Base-by-base conservation (phyloP, 2,888 invertebrate genomes). In the Macaria liturata region DNA sequence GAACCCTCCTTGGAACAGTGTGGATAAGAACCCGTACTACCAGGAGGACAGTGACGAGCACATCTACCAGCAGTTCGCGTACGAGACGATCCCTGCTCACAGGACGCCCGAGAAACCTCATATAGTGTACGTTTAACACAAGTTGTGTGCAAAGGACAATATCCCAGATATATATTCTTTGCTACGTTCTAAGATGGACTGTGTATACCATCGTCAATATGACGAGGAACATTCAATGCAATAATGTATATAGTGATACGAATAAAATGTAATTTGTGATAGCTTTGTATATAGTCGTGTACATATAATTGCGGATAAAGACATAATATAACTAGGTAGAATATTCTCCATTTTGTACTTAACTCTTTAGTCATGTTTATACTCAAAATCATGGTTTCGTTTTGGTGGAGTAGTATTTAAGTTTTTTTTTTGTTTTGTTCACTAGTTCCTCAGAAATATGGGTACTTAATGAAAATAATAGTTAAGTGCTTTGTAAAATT, bases 121-220 rank as follows among this genome's bases (percentile, higher is more conserved):
- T 83, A 92, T 93, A 88, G 93, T 93, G 83, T 93, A 93, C 72
- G 93, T 93, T 74, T 93, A 92, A 92, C 91, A 88, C 78, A 89
- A 84, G 80, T 81, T 86, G 82, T 83, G 78, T 70, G 80, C 81
- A 80, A 83, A 80, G 81, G 81, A 88, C 86, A 81, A 81, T 85
- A 78, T 84, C 52, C 52, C 55, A 75, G 76, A 82, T 80, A 80
- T 81, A 78, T 81, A 80, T 76, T 80, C 79, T 80, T 84, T 83
- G 80, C 80, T 83, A 75, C 72, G 78, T 76, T 78, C 76, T 78
- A 71, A 68, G 71, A 71, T 73, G 74, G 73, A 75, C 71, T 65
- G 69, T 67, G 75, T 77, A 77, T 81, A 79, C 68, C 74, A 75
- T 78, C 80, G 83, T 81, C 78, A 78, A 72, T 74, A 76, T 63